Evolutionary conservation across 2,888 invertebrate genomes (phyloP), one percentile per base, ranked within the genome.

Genomic region (Sinodicranocentrus sp.): DNA sequence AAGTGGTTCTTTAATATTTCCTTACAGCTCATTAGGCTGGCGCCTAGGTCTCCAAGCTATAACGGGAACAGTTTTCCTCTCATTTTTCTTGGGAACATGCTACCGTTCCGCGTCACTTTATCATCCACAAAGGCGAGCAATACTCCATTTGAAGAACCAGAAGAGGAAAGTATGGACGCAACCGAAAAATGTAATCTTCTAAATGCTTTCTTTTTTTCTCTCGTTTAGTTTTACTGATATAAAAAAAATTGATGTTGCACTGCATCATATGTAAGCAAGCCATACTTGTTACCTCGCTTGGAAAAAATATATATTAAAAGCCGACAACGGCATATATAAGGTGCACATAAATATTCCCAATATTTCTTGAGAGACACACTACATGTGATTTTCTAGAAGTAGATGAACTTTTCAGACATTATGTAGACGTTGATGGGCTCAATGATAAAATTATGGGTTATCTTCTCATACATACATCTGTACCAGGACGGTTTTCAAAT

Each of bases 101-200:
- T 97, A 96, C 91, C 94, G 97, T 43, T 96, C 96, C 8, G 96
- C 96, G 0, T 96, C 96, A 0, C 92, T 97, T 8, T 97, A 97
- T 91, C 96, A 97, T 90, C 96, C 96, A 0, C 95, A 96, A 90
- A 91, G 96, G 82, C 92, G 96, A 84, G 96, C 96, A 82, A 96
- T 97, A 89, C 92, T 97, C 57, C 96, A 97, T 90, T 93, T 97
- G 89, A 97, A 96, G 91, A 96, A 95, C 91, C 96, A 96, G 90
- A 95, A 96, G 90, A 92, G 95, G 86, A 95, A 95, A 91, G 94
- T 95, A 92, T 57, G 75, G 52, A 82, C 68, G 6, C 72, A 65
- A 57, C 82, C 65, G 44, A 72, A 67, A 80, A 67, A 73, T 67
- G 65, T 65, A 72, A 79, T 79, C 21, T 61, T 63, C 48, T 71